Evolutionary conservation across 2,797 vertebrate species (phyloP).

Genomic region (Propithecus perrieri): DNA sequence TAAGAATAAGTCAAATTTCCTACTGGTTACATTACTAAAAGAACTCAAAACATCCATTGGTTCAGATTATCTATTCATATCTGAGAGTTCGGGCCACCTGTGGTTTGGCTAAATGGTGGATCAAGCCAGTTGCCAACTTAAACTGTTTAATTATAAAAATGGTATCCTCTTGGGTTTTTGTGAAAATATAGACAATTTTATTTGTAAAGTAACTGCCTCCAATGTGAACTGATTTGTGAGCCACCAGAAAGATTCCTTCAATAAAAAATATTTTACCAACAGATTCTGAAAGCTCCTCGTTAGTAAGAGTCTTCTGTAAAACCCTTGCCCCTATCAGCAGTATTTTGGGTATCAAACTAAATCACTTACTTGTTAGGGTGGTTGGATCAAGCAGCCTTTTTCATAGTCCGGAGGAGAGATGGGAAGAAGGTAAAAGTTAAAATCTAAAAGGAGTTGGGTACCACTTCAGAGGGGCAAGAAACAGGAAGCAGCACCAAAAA

Average conservation of each 20-base stretch:
- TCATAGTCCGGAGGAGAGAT: background rate
- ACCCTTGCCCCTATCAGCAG: background rate
- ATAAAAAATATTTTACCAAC: background rate
- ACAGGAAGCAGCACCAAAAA: background rate
- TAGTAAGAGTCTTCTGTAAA: background rate
- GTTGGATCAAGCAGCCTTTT: background rate
- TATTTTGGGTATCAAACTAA: background rate
- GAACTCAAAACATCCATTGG: background rate
- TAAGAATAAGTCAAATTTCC: slow-evolving; percentile 32
- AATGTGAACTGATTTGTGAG: background rate
- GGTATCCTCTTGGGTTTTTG: background rate
- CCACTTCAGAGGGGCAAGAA: background rate
- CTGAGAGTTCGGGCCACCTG: background rate
- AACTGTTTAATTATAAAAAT: background rate
- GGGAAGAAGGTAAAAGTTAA: background rate
- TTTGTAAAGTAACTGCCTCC: background rate
- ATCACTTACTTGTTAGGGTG: background rate
- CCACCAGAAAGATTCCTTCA: background rate
- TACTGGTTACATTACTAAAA: background rate
- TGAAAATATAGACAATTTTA: background rate
- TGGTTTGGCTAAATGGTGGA: background rate
- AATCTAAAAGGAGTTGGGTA: background rate
- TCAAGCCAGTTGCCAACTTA: background rate
- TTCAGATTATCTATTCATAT: background rate
- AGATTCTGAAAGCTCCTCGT: background rate